phyloP scores from a whole-genome alignment of 92 coral and sea anemone genomes.

The Porites rus region DNA sequence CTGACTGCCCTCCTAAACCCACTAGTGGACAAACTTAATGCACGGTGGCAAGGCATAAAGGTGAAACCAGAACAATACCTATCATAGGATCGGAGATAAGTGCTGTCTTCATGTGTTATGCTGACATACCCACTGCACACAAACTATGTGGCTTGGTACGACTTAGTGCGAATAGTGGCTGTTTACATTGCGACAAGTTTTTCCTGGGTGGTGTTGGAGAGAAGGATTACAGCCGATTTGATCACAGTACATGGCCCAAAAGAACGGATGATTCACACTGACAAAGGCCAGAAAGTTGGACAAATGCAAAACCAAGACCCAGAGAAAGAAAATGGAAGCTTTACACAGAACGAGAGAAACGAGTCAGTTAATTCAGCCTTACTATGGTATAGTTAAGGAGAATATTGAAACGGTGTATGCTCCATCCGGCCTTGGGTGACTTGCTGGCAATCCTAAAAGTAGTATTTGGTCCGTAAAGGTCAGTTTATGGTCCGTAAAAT shows the following conservation, averaged over 20 bases:
- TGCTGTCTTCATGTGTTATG: constrained; percentile 69
- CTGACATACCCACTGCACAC: constrained; percentile 72
- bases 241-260: constrained; percentile 57
- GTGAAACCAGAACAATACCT: constrained; percentile 16
- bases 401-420: neutral
- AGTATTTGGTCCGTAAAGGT: too few species aligned
- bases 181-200: constrained; percentile 58
- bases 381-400: neutral
- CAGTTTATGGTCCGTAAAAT: too few species aligned
- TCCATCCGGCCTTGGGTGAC: constrained; percentile 27
- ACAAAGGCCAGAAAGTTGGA: constrained; percentile 32
- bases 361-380: neutral
- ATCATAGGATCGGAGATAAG: constrained; percentile 19
- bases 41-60: constrained; percentile 60
- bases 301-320: constrained; percentile 60
- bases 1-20: constrained; percentile 59
- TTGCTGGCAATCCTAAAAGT: constrained; percentile 1
- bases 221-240: constrained; percentile 69
- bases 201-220: constrained; percentile 13
- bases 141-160: constrained; percentile 78
- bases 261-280: constrained; percentile 57
- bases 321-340: constrained; percentile 20
- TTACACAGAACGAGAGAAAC: neutral
- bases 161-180: constrained; percentile 58
- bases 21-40: constrained; percentile 55